Evolutionary conservation across 2,888 invertebrate genomes (phyloP).

Genomic region (Lasioglossum morio): DNA sequence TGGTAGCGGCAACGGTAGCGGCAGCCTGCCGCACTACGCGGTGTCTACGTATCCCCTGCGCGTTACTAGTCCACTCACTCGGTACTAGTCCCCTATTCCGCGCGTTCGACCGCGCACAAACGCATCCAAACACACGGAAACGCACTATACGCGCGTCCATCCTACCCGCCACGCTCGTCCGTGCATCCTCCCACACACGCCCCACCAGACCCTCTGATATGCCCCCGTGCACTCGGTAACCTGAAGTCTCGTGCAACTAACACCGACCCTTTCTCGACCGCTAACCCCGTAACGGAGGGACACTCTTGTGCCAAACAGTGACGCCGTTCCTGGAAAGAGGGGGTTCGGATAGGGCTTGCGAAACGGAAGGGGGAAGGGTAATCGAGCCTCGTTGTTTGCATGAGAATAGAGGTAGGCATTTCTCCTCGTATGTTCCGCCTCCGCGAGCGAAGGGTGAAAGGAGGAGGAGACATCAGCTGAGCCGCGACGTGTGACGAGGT

Average conservation of each 20-base stretch:
- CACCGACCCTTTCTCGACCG: slow-evolving; percentile 56
- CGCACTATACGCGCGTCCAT: slow-evolving; percentile 52
- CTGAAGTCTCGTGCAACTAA: slow-evolving; percentile 59
- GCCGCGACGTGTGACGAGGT: slow-evolving; percentile 8
- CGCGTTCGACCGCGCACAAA: slow-evolving; percentile 56
- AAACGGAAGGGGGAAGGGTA: slow-evolving; percentile 15
- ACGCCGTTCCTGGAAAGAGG: slow-evolving; percentile 7
- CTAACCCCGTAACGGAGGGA: slow-evolving; percentile 48
- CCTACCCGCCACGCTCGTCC: slow-evolving; percentile 40
- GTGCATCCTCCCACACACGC: slow-evolving; percentile 21
- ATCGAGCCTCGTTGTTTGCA: slow-evolving; percentile 49
- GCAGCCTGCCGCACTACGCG: slow-evolving; percentile 35
- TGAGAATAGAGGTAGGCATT: slow-evolving; percentile 25
- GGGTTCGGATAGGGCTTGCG: not conserved
- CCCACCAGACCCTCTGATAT: slow-evolving; percentile 29
- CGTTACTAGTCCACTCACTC: slow-evolving; percentile 53
- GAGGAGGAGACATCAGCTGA: slow-evolving; percentile 14
- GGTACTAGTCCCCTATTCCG: slow-evolving; percentile 37
- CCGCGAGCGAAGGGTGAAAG: not conserved
- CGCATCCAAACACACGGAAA: slow-evolving; percentile 57
- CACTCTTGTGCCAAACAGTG: slow-evolving; percentile 36
- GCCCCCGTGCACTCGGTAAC: slow-evolving; percentile 57
- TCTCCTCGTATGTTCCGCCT: slow-evolving; percentile 10
- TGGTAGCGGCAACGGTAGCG: not conserved
- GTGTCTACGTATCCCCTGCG: slow-evolving; percentile 43